A percentile compares a stretch with the other conserved stretches of the same genome.
phyloP scores from a whole-genome alignment of 2,113 vertebrate genomes.

The Rattus norvegicus region GRCr8 NC_086025.1:53316501-53317000 shows the following conservation, averaged over 20 bases:
- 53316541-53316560: conserved; percentile 21
- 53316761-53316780: background rate
- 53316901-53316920: background rate
- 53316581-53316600: background rate
- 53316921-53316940: background rate
- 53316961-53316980: background rate
- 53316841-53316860: background rate
- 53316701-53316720: background rate
- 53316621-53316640: background rate
- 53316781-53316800: background rate
- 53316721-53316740: background rate
- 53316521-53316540: background rate
- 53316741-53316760: background rate
- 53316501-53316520: no score
- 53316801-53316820: background rate
- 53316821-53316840: background rate
- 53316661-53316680: background rate
- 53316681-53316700: background rate
- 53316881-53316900: background rate
- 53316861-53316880: background rate
- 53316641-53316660: background rate
- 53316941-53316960: background rate
- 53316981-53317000: background rate
- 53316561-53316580: background rate
- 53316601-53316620: background rate